phyloP scores from a whole-genome alignment of 2,888 invertebrate species.

The Eupeodes latifasciatus region DNA sequence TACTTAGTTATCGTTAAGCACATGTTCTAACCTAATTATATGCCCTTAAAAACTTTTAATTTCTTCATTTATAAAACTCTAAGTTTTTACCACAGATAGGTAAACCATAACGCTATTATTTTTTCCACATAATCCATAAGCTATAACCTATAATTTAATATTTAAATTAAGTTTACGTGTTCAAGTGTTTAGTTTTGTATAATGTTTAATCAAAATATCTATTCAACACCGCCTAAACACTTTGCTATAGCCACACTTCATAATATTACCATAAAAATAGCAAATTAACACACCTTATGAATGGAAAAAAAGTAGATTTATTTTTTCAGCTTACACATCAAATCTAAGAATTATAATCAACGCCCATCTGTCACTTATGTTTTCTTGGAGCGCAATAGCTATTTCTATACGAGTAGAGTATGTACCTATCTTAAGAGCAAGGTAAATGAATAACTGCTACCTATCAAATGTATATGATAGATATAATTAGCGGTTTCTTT shows the following conservation, averaged over 20 bases:
- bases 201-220: not conserved
- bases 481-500: conserved; percentile 13
- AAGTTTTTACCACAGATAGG: not conserved
- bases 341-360: conserved; percentile 19
- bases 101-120: conserved; percentile 3
- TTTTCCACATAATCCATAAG: not conserved
- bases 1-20: no score
- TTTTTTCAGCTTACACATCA: conserved; percentile 2
- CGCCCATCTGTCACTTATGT: conserved; percentile 40
- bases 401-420: not conserved
- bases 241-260: not conserved
- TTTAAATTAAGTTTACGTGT: conserved; percentile 6
- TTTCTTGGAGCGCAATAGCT: conserved; percentile 7
- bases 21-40: no score
- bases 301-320: not conserved
- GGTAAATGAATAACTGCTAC: not conserved
- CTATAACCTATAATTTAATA: conserved; percentile 1
- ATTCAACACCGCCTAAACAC: conserved; percentile 21
- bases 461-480: not conserved
- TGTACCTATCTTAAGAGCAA: not conserved
- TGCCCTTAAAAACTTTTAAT: not conserved
- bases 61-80: not conserved
- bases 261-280: not conserved
- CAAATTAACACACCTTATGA: not conserved
- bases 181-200: not conserved